Conservation (phyloP, 2,888 invertebrate genomes). For the Brachynemurus nebulosus region DNA sequence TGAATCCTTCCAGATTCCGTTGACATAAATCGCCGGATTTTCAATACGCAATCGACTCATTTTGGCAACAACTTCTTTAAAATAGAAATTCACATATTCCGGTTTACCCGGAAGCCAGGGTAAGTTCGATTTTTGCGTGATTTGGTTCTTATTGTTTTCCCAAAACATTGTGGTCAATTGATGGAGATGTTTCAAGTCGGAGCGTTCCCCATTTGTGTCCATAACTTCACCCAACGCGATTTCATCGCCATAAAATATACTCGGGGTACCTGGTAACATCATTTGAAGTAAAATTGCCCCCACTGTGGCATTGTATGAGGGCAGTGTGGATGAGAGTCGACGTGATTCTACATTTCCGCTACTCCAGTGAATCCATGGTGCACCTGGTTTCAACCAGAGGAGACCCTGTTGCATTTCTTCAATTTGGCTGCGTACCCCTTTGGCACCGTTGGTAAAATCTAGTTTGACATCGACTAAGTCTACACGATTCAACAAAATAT, state of each 20-base stretch:
- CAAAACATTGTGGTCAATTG: constrained; percentile 61
- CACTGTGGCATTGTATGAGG: constrained; percentile 45
- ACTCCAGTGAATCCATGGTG: constrained; percentile 73
- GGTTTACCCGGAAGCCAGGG: constrained; percentile 51
- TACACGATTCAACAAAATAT: constrained; percentile 47
- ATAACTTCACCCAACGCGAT: constrained; percentile 51
- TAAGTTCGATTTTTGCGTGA: constrained; percentile 31
- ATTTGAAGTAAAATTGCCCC: constrained; percentile 60
- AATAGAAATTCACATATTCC: constrained; percentile 36
- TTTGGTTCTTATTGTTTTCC: constrained; percentile 26
- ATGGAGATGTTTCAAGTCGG: constrained; percentile 43
- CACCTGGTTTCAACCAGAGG: constrained; percentile 45
- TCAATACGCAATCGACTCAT: constrained; percentile 44
- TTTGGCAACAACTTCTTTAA: constrained; percentile 39
- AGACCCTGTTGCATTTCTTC: constrained; percentile 39
- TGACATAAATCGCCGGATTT: constrained; percentile 61
- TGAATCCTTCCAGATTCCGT: constrained; percentile 51
- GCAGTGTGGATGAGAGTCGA: constrained; percentile 42
- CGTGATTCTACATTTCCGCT: constrained; percentile 48
- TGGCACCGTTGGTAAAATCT: constrained; percentile 41
- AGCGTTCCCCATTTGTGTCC: constrained; percentile 41
- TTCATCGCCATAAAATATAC: constrained; percentile 87
- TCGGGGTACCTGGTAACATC: constrained; percentile 74
- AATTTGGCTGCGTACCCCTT: constrained; percentile 43
- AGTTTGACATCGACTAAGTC: constrained; percentile 60